A percentile compares a stretch with the other conserved stretches of the same genome.
Evolutionary conservation across 2,113 vertebrate species (phyloP).

Genomic region (Pangasianodon gigas): DNA sequence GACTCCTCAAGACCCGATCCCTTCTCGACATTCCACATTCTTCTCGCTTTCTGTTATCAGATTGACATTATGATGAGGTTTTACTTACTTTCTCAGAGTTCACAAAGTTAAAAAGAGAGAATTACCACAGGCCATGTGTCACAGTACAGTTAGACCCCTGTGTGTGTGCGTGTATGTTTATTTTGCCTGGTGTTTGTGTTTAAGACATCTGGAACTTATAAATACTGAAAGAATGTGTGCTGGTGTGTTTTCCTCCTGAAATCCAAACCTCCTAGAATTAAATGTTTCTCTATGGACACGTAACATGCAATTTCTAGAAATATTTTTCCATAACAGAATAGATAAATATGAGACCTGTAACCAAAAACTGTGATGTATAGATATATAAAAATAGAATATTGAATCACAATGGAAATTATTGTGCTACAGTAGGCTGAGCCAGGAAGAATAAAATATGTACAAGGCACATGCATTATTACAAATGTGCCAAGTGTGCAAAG

Average conservation of each 20-base stretch:
- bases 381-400: background rate
- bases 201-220: slow-evolving; percentile 23
- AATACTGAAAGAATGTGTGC: background rate
- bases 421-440: background rate
- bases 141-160: background rate
- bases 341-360: background rate
- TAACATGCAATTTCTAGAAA: background rate
- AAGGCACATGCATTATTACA: background rate
- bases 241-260: background rate
- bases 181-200: background rate
- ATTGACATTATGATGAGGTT: slow-evolving; percentile 33
- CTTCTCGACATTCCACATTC: background rate
- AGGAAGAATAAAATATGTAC: background rate
- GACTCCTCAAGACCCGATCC: slow-evolving; percentile 4
- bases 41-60: slow-evolving; percentile 24
- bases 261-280: background rate
- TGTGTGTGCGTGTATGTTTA: background rate
- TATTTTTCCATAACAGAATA: background rate
- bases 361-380: too few species aligned
- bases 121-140: background rate
- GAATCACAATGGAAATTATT: background rate
- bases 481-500: background rate
- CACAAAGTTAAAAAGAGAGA: slow-evolving; percentile 16
- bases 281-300: background rate
- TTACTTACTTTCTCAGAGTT: slow-evolving; percentile 18